Base-by-base conservation (phyloP, 64 coral and sea anemone genomes). In the Stylophora pistillata region DNA sequence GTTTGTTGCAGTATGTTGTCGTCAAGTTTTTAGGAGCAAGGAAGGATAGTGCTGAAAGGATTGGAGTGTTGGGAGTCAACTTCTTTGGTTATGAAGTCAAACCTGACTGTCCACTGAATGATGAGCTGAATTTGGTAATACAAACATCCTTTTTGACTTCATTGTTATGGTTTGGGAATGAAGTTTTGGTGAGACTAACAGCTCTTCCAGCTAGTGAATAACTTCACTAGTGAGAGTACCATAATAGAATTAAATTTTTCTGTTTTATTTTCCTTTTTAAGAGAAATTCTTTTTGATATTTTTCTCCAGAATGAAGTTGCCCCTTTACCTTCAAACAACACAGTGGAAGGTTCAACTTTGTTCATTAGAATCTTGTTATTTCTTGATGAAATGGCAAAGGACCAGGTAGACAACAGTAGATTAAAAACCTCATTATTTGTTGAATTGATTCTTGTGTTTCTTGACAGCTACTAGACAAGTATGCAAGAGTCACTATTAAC, bases 351-450 rank as follows among this genome's bases (percentile, higher is more conserved):
- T 30, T 89, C 93, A 55, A 86, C 88, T 74, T 86, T 99, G 70
- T 99, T 99, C 69, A 86, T 99, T 30, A 75, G 93, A 91, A 86
- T 89, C 32, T 85, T 99, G 28, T 68, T 88, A 60, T 99, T 99
- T 77, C 77, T 99, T 57, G 97, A 95, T 20, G 88, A 90, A 59
- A 99, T 99, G 97, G 93, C 97, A 13, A 99, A 99, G 74, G 97
- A 99, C 84, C 85, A 91, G 97, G 97, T 99, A 57, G 89, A 69
- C 21, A 1, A 9, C 64, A 68, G 1, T 10, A 68, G 9, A n/a
- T 25, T 12, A 25, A 21, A 28, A 25, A 68, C 21, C 26, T 68
- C 25, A 4, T 25, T 25, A 47, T 25, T 21, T 68, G 0, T 64
- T 7, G 18, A 64, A 23, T 23, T 21, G 61, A 6, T 7, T 64